A percentile compares a stretch with the other conserved stretches of the same genome.
Conservation (phyloP, 1,140 invertebrate species). For the Gonioctena quinquepunctata region DNA sequence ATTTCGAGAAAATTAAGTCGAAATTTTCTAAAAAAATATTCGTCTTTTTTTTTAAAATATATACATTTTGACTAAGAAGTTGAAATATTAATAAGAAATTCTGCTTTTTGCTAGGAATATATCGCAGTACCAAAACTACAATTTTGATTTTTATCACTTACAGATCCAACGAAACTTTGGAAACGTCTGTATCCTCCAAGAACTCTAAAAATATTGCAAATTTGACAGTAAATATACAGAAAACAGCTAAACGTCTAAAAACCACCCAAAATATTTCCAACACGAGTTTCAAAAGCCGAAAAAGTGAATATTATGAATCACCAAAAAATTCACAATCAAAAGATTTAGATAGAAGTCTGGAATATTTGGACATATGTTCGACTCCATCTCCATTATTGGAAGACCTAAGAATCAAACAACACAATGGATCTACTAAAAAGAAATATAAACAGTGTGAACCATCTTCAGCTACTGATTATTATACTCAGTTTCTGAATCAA, state of each 20-base stretch:
- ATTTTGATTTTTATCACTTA: too few species aligned
- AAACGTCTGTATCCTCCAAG: background rate
- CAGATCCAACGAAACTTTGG: conserved; percentile 3
- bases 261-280: background rate
- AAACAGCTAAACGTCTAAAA: background rate
- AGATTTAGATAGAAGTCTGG: background rate
- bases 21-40: too few species aligned
- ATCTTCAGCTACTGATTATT: background rate
- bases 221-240: conserved; percentile 1
- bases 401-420: background rate
- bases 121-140: too few species aligned
- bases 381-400: background rate
- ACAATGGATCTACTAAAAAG: background rate
- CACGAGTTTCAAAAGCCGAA: background rate
- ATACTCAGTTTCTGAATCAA: background rate
- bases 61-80: too few species aligned
- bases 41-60: too few species aligned
- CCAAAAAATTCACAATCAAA: background rate
- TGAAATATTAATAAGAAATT: too few species aligned
- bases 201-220: background rate
- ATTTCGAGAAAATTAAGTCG: too few species aligned
- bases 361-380: conserved; percentile 10
- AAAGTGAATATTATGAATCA: background rate
- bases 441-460: background rate
- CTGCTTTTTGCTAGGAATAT: too few species aligned